A percentile compares a stretch with the other conserved stretches of the same genome.
These are phyloP conservation scores for Aulostomus chinensis DNA, from an alignment of 2,797 vertebrate species.

Conservation along the genomic window DNA sequence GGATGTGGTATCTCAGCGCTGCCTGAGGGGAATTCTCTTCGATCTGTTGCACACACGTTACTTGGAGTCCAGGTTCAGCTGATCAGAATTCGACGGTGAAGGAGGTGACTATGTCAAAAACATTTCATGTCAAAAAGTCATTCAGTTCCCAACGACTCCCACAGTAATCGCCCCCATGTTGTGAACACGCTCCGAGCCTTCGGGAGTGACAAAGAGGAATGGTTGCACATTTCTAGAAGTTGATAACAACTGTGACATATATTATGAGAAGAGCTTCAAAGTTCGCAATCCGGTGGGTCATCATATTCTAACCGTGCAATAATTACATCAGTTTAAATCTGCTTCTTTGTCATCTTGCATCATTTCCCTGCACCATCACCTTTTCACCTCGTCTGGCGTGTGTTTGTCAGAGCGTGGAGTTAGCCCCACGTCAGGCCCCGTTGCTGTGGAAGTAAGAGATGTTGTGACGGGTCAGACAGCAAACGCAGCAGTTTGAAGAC, in stretches of 20 bases:
- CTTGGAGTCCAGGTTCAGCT: too few species aligned
- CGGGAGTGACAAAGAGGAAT: neutral
- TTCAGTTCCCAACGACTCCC: too few species aligned
- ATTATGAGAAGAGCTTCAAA: neutral
- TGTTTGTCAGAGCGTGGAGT: conserved; percentile 36
- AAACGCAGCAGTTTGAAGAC: conserved; percentile 55
- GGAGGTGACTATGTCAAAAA: too few species aligned
- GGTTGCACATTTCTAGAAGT: too few species aligned
- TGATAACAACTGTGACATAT: too few species aligned
- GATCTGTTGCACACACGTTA: too few species aligned
- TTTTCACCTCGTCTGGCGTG: conserved; percentile 48
- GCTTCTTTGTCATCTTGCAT: conserved; percentile 35
- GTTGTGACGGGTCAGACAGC: conserved; percentile 45
- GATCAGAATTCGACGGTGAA: too few species aligned
- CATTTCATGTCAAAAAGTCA: too few species aligned
- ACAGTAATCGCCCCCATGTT: neutral
- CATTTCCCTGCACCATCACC: conserved; percentile 17
- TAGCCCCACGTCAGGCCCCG: conserved; percentile 31
- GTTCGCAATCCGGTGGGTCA: neutral
- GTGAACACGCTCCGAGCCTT: neutral
- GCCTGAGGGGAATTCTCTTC: too few species aligned
- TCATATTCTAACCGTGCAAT: conserved; percentile 27
- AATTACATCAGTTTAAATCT: conserved; percentile 37
- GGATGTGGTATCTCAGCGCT: too few species aligned
- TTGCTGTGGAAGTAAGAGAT: conserved; percentile 49